phyloP scores from a whole-genome alignment of 2,888 invertebrate species.

The Oscheius sp. region DNA sequence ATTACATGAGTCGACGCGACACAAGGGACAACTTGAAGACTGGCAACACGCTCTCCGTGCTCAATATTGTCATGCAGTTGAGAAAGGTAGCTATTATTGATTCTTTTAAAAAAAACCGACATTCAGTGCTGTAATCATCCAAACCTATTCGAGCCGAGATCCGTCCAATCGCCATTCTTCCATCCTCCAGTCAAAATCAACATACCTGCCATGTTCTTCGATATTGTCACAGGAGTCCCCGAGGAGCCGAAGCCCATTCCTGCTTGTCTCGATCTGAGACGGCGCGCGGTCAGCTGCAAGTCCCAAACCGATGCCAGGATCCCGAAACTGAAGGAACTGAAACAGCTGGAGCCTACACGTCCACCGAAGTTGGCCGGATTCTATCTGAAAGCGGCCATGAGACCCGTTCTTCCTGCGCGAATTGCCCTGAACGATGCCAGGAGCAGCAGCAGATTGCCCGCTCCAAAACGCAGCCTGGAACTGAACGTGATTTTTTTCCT shows the following conservation, averaged over 20 bases:
- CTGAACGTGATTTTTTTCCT: not conserved
- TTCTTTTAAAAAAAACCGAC: not conserved
- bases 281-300: no score
- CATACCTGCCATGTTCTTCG: constrained; percentile 52
- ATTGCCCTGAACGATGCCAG: no score
- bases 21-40: constrained; percentile 91
- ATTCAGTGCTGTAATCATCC: constrained; percentile 87
- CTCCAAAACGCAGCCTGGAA: not conserved
- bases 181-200: constrained; percentile 38
- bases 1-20: constrained; percentile 96
- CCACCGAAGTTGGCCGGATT: no score
- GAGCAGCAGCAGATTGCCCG: not conserved
- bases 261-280: constrained; percentile 42
- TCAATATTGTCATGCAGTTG: constrained; percentile 95
- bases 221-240: constrained; percentile 26
- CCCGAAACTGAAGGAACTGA: no score
- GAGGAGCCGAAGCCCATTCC: constrained; percentile 39
- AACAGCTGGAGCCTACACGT: no score
- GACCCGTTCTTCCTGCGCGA: not conserved
- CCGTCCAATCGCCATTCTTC: constrained; percentile 89
- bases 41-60: constrained; percentile 93
- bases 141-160: constrained; percentile 94
- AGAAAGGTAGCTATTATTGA: constrained; percentile 81
- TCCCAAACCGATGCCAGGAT: no score
- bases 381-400: no score